phyloP scores from a whole-genome alignment of 2,113 vertebrate genomes.

The Trematocara unimaculatum region DNA sequence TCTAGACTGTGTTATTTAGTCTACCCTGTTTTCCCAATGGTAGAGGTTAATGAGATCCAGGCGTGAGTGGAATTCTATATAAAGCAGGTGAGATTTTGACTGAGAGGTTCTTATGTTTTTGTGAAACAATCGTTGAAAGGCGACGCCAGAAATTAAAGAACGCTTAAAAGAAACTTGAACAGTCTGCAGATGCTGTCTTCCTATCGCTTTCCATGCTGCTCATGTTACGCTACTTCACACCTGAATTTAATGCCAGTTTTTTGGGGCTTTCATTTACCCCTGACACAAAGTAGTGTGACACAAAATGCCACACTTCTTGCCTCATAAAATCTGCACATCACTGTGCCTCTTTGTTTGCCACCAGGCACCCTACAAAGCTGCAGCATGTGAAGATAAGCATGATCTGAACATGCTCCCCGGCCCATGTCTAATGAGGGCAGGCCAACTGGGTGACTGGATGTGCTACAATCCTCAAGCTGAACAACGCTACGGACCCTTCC shows the following conservation, averaged over 20 bases:
- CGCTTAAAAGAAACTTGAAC: too few species aligned
- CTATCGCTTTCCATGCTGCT: too few species aligned
- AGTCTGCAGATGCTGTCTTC: too few species aligned
- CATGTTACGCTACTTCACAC: too few species aligned
- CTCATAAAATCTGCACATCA: neutral
- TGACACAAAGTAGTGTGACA: neutral
- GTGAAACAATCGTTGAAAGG: too few species aligned
- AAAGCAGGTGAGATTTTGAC: too few species aligned
- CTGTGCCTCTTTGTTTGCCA: neutral
- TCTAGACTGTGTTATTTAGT: too few species aligned
- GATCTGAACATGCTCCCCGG: conserved; percentile 38
- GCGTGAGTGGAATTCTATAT: too few species aligned
- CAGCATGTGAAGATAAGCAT: conserved; percentile 43
- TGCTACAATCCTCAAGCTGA: neutral
- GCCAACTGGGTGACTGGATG: neutral
- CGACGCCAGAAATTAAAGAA: too few species aligned
- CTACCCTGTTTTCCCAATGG: too few species aligned
- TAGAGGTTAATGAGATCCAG: too few species aligned
- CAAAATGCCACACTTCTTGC: neutral
- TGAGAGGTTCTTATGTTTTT: too few species aligned
- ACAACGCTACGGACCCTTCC: neutral
- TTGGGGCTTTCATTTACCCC: fast-evolving
- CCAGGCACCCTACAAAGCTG: neutral
- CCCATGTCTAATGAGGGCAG: conserved; percentile 44
- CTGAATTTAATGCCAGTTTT: neutral